These are phyloP conservation scores for Stegodyphus mimosarum DNA, from an alignment of 1,140 invertebrate species.

Conservation along the genomic window DNA sequence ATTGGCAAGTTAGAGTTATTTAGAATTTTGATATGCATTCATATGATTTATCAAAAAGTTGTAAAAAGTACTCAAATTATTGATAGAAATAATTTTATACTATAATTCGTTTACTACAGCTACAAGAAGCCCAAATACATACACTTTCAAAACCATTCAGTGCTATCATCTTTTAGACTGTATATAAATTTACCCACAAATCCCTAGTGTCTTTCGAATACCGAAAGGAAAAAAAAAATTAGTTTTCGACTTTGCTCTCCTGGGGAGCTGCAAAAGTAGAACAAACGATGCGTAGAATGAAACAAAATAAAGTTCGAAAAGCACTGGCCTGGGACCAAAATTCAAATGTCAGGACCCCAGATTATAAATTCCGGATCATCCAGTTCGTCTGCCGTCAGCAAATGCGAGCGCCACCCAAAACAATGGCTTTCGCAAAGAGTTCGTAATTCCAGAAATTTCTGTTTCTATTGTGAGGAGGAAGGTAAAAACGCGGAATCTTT, in stretches of 20 bases:
- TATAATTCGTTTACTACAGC: too few species aligned
- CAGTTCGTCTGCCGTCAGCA: neutral
- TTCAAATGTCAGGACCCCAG: slow-evolving; percentile 49
- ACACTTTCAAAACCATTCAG: too few species aligned
- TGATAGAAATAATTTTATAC: too few species aligned
- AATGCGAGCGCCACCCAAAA: slow-evolving; percentile 3
- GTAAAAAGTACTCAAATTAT: too few species aligned
- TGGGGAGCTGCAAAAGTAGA: slow-evolving; percentile 41
- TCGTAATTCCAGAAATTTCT: slow-evolving; percentile 51
- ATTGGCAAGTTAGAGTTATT: too few species aligned
- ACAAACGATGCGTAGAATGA: slow-evolving; percentile 55
- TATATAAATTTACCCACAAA: neutral
- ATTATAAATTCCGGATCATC: slow-evolving; percentile 50
- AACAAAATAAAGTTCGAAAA: slow-evolving; percentile 31
- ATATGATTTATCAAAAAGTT: too few species aligned
- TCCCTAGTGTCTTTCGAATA: slow-evolving; percentile 1
- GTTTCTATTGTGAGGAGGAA: slow-evolving; percentile 33
- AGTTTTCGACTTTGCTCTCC: slow-evolving; percentile 1
- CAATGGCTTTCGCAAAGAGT: slow-evolving; percentile 23
- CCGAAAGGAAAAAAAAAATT: neutral
- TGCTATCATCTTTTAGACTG: too few species aligned
- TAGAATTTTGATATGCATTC: too few species aligned
- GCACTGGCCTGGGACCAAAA: slow-evolving; percentile 51
- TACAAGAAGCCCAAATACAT: too few species aligned
- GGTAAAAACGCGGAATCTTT: slow-evolving; percentile 6